A percentile compares a stretch with the other conserved stretches of the same genome.
phyloP scores from a whole-genome alignment of 2,888 invertebrate species.

The Geotrupes spiniger region DNA sequence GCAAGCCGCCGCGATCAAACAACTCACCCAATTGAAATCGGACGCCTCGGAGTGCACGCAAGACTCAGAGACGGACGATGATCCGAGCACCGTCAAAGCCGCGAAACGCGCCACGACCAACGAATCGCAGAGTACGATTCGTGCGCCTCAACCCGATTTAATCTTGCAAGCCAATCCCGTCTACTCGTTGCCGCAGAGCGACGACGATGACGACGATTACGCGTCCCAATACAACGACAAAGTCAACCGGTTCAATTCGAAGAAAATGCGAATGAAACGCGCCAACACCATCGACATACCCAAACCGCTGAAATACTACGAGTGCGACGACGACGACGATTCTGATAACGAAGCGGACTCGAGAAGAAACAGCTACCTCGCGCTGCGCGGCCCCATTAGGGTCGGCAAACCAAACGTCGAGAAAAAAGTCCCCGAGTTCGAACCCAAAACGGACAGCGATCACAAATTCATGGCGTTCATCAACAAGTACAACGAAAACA shows the following conservation, averaged over 20 bases:
- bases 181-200: slow-evolving; percentile 33
- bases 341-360: slow-evolving; percentile 41
- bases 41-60: slow-evolving; percentile 9
- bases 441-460: slow-evolving; percentile 82
- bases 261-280: slow-evolving; percentile 77
- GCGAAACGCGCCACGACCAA: slow-evolving; percentile 6
- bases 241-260: slow-evolving; percentile 52
- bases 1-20: slow-evolving; percentile 35
- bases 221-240: slow-evolving; percentile 32
- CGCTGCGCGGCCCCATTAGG: slow-evolving; percentile 59
- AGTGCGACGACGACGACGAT: slow-evolving; percentile 53
- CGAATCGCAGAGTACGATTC: neutral
- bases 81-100: slow-evolving; percentile 34
- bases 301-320: slow-evolving; percentile 57
- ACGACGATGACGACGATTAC: slow-evolving; percentile 13
- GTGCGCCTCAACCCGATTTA: slow-evolving; percentile 25
- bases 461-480: slow-evolving; percentile 80
- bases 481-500: slow-evolving; percentile 63
- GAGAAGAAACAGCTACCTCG: slow-evolving; percentile 47
- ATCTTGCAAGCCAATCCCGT: slow-evolving; percentile 42
- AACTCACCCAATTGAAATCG: slow-evolving; percentile 16
- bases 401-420: slow-evolving; percentile 51
- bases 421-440: slow-evolving; percentile 63
- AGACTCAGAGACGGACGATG: slow-evolving; percentile 39
- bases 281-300: slow-evolving; percentile 89